phyloP scores from a whole-genome alignment of 2,888 invertebrate species.

The Lepidocyrtoides sp. region DNA sequence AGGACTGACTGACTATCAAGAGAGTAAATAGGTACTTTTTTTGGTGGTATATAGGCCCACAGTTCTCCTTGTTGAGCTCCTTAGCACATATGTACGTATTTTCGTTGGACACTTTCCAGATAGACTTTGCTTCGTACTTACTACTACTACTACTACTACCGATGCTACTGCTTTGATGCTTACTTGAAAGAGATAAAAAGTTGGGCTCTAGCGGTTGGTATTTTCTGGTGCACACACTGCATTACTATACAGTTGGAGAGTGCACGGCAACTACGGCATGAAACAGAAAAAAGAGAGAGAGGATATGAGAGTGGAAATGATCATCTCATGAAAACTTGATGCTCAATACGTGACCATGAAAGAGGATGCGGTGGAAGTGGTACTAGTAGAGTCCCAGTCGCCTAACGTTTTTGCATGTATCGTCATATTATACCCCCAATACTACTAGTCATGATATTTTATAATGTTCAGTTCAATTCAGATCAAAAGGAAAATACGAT shows the following conservation, averaged over 20 bases:
- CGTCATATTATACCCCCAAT: not conserved
- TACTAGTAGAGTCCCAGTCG: no score
- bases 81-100: not conserved
- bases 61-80: not conserved
- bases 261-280: not conserved
- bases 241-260: not conserved
- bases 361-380: slow-evolving; percentile 49
- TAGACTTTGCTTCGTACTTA: not conserved
- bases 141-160: not conserved
- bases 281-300: not conserved
- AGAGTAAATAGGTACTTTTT: no score
- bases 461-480: not conserved
- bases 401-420: not conserved
- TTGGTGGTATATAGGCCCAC: no score
- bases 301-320: slow-evolving; percentile 71
- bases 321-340: slow-evolving; percentile 76
- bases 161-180: not conserved
- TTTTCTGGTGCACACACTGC: not conserved
- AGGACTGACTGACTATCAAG: no score
- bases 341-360: slow-evolving; percentile 73
- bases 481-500: not conserved
- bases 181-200: slow-evolving; percentile 19
- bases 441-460: not conserved
- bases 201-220: not conserved
- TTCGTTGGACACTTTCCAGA: slow-evolving; percentile 62